These are phyloP conservation scores for Trichogramma dendrolimi DNA, from an alignment of 2,888 invertebrate genomes.

Conservation along the genomic window DNA sequence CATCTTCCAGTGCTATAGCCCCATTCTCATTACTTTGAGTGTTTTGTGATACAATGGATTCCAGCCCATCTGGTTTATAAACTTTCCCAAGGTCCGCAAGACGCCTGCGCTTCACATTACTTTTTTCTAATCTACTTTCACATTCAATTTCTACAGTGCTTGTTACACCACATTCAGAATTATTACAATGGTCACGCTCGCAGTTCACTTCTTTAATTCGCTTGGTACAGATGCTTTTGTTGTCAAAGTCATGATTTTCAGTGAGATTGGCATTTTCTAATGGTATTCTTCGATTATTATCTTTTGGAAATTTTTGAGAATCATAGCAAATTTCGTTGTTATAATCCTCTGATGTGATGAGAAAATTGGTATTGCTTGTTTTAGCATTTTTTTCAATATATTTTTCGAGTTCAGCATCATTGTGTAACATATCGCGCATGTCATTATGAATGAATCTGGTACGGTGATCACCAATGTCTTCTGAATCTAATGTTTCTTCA, in stretches of 20 bases:
- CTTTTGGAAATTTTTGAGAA: constrained; percentile 58
- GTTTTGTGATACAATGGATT: constrained; percentile 36
- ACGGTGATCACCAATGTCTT: constrained; percentile 43
- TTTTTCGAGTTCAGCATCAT: constrained; percentile 33
- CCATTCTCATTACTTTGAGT: constrained; percentile 42
- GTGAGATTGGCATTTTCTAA: constrained; percentile 52
- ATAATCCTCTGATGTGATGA: constrained; percentile 48
- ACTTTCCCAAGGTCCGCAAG: constrained; percentile 50
- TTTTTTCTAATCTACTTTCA: constrained; percentile 45
- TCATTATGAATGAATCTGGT: constrained; percentile 45
- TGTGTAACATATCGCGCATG: constrained; percentile 37
- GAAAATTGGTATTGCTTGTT: constrained; percentile 59
- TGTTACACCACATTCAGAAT: constrained; percentile 35
- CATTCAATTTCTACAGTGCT: constrained; percentile 46
- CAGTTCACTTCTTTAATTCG: constrained; percentile 55
- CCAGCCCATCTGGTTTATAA: constrained; percentile 41
- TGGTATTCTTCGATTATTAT: constrained; percentile 51
- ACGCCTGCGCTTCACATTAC: constrained; percentile 51
- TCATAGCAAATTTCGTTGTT: constrained; percentile 56
- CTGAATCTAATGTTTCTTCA: constrained; percentile 44
- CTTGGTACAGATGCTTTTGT: constrained; percentile 50
- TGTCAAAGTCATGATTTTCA: constrained; percentile 52
- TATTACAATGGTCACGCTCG: constrained; percentile 41
- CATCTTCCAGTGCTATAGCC: constrained; percentile 44
- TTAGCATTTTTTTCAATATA: constrained; percentile 59